Percentiles rank a stretch among this genome's conserved stretches.
Conservation (phyloP, 2,888 invertebrate species). For the Nasonia oneida region DNA sequence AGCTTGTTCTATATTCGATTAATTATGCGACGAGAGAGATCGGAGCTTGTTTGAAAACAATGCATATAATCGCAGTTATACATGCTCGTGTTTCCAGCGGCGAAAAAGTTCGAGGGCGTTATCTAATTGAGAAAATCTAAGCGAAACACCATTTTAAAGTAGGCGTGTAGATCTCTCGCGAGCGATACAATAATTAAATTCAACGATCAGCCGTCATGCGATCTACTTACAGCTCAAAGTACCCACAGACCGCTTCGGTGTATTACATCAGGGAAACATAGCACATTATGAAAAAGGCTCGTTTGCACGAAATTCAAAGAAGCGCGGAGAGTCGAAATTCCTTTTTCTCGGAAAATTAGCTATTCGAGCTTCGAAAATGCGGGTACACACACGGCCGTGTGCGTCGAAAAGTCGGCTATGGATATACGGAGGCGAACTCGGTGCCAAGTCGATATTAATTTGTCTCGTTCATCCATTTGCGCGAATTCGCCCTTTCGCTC, state of each 20-base stretch:
- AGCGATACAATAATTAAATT: conserved; percentile 21
- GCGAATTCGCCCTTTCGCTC: background rate
- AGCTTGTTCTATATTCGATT: too few relatives aligned
- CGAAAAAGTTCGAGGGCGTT: conserved; percentile 1
- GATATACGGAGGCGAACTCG: too few relatives aligned
- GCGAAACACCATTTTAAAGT: background rate
- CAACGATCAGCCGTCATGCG: conserved; percentile 14
- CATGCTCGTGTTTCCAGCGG: too few relatives aligned
- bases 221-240: background rate
- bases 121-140: conserved; percentile 8
- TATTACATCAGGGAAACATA: background rate
- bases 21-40: too few relatives aligned
- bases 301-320: background rate
- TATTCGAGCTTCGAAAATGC: conserved; percentile 9
- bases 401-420: too few relatives aligned
- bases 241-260: too few relatives aligned
- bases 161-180: background rate
- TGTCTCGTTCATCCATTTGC: conserved; percentile 21
- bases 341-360: background rate
- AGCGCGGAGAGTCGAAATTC: background rate
- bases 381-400: too few relatives aligned
- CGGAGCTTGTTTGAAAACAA: too few relatives aligned
- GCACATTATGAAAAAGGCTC: background rate
- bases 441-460: conserved; percentile 33
- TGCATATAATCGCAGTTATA: too few relatives aligned